These are phyloP conservation scores for Bursaphelenchus okinawaensis DNA, from an alignment of 2,888 invertebrate species.

Conservation along the genomic window DNA sequence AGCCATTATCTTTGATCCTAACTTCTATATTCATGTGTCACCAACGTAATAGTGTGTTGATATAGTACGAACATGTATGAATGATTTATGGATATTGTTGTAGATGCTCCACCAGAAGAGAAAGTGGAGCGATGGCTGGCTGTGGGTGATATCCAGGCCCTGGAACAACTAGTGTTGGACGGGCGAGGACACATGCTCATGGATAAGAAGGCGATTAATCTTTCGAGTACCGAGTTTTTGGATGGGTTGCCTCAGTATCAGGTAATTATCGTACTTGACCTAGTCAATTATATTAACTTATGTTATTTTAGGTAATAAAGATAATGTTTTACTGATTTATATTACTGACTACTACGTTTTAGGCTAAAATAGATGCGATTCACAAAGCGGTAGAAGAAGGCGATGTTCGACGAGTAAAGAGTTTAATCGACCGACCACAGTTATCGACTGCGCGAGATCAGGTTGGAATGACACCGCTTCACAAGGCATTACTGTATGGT, in stretches of 20 bases:
- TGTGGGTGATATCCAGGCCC: slow-evolving; percentile 38
- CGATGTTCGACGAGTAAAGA: slow-evolving; percentile 74
- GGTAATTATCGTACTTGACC: no score
- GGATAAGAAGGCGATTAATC: slow-evolving; percentile 49
- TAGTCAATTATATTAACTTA: no score
- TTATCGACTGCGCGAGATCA: slow-evolving; percentile 77
- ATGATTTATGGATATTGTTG: slow-evolving; percentile 11
- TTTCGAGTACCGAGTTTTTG: slow-evolving; percentile 46
- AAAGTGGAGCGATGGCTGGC: slow-evolving; percentile 52
- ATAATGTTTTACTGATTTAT: neutral
- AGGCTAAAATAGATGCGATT: slow-evolving; percentile 83
- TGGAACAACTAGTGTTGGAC: slow-evolving; percentile 53
- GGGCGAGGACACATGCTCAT: slow-evolving; percentile 40
- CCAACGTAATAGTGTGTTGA: no score
- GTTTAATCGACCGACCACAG: slow-evolving; percentile 67
- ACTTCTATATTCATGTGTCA: no score
- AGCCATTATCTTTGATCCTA: no score
- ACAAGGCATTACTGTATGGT: slow-evolving; percentile 55
- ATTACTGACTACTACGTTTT: slow-evolving; percentile 33
- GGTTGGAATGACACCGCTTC: slow-evolving; percentile 61
- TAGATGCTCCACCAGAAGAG: slow-evolving; percentile 52
- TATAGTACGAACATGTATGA: no score
- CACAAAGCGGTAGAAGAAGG: slow-evolving; percentile 80
- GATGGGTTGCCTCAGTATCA: slow-evolving; percentile 50
- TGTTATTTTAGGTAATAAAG: no score